Base-by-base conservation (phyloP, 2,888 invertebrate species). In the Agrilus mali region DNA sequence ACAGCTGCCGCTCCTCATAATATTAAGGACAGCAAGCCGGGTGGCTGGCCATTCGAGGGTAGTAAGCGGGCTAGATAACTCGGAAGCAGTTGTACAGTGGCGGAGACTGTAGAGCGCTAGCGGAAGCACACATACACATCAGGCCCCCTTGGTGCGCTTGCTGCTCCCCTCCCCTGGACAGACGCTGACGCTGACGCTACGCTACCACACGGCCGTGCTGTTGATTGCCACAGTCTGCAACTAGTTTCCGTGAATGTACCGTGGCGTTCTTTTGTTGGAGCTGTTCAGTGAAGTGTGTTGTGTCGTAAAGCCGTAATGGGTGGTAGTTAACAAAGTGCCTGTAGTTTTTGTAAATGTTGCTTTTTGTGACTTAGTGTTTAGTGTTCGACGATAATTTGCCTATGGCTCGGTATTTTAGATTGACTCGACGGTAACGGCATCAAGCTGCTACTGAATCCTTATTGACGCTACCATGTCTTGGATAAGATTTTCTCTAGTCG, bases 401-500 rank as follows among this genome's bases (percentile, higher is more conserved):
- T 66, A 67, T 67, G 67, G 66, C 67, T 63, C 59, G 60, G 60
- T 63, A 58, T 63, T 64, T 59, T 61, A 64, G 64, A 63, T 61
- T 57, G 56, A 59, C 62, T 59, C 54, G 64, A 63, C 66, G 65
- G 65, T 67, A 67, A 66, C 66, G 64, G 60, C 61, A 58, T 59
- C 55, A 53, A 55, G 58, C 59, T 58, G 61, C 59, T 63, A 61
- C 60, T 59, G 57, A 60, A 59, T 49, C 57, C 58, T 56, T 59
- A 44, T 48, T 46, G 53, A 46, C 46, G 44, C 47, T 59, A 61
- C 48, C 56, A 66, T 66, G 66, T 62, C 62, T 63, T 63, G 65
- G 66, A 66, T 67, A 63, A 51, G 60, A 45, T 56, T 57, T 51
- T 51, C 57, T 55, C 53, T 65, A 52, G 49, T 64, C 53, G 60